These are phyloP conservation scores for Copidosoma aretas DNA, from an alignment of 2,888 invertebrate species.

Conservation along the genomic window DNA sequence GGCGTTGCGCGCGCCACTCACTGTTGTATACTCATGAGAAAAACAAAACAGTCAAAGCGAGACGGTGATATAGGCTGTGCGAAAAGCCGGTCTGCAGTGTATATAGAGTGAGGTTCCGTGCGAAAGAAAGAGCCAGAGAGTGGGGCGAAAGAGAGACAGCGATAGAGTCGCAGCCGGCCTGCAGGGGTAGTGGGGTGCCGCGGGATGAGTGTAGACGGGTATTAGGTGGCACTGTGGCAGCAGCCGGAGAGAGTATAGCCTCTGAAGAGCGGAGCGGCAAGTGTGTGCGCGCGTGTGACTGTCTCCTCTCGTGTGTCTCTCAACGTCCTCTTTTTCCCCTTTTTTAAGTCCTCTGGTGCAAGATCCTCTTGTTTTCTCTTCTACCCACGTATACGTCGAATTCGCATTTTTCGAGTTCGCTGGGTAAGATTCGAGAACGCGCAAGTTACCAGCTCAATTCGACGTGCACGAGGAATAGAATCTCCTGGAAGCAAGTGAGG, in stretches of 20 bases:
- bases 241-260: constrained; percentile 7
- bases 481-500: not conserved
- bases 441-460: not conserved
- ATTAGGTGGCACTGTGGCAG: not conserved
- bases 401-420: not conserved
- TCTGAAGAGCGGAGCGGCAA: constrained; percentile 4
- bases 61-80: not conserved
- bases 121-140: not conserved
- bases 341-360: not conserved
- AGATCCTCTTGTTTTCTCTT: not conserved
- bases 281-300: not conserved
- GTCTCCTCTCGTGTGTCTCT: not conserved
- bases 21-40: not conserved
- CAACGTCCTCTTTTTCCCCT: constrained; percentile 8
- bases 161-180: too few relatives aligned
- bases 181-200: too few relatives aligned
- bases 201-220: too few relatives aligned
- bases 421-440: not conserved
- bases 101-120: not conserved
- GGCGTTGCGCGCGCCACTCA: not conserved
- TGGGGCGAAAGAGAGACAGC: too few relatives aligned
- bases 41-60: too few relatives aligned
- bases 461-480: not conserved
- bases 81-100: not conserved
- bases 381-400: not conserved